Percentiles rank a stretch among this genome's conserved stretches.
Evolutionary conservation across 1,140 invertebrate genomes (phyloP).

Genomic region (Dendrolimus kikuchii): DNA sequence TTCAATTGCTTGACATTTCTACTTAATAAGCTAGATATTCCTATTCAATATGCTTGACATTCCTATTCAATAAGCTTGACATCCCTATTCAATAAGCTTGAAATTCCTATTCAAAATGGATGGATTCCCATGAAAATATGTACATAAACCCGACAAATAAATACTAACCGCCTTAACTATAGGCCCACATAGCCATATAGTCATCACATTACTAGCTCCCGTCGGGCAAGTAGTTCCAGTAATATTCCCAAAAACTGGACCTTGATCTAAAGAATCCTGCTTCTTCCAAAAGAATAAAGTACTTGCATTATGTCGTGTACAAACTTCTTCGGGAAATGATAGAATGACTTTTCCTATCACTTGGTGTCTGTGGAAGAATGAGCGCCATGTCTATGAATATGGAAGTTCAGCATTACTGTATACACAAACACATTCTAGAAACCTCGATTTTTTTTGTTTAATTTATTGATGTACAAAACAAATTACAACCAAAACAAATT

Average conservation of each 20-base stretch:
- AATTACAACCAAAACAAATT: too few relatives aligned
- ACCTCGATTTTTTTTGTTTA: too few relatives aligned
- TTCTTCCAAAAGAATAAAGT: conserved; percentile 27
- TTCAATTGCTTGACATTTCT: too few relatives aligned
- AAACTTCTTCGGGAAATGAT: conserved; percentile 23
- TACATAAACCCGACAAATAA: not conserved
- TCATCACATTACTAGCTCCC: conserved; percentile 1
- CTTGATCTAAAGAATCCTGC: conserved; percentile 17
- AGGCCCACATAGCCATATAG: conserved; percentile 7
- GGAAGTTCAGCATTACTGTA: too few relatives aligned
- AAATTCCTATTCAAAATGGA: too few relatives aligned
- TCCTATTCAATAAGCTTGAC: too few relatives aligned
- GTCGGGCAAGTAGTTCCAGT: not conserved
- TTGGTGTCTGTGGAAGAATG: conserved; percentile 15
- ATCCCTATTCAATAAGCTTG: too few relatives aligned
- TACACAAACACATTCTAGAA: too few relatives aligned
- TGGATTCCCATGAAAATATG: not conserved
- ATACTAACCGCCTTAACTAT: conserved; percentile 21
- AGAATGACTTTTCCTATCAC: conserved; percentile 41
- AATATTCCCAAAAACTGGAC: conserved; percentile 4
- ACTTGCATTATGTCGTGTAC: conserved; percentile 9
- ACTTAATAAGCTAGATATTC: too few relatives aligned
- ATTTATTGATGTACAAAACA: too few relatives aligned
- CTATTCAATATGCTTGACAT: too few relatives aligned
- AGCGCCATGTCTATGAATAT: too few relatives aligned